Conservation (phyloP, 2,888 invertebrate species). For the Microchrysa polita region DNA sequence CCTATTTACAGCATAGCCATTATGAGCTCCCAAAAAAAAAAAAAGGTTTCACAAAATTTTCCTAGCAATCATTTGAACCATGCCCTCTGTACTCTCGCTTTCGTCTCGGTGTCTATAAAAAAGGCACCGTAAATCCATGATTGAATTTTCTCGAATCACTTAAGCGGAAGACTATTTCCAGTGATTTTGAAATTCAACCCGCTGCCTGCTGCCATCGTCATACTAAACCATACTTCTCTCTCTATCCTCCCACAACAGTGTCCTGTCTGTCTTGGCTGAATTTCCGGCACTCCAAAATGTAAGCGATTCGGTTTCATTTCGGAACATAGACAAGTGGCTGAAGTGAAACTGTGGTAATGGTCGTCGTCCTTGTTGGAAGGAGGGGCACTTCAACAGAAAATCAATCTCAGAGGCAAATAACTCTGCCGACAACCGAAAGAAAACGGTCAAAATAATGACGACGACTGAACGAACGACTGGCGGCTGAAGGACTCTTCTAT, state of each 20-base stretch:
- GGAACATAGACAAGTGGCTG: background rate
- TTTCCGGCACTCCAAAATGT: background rate
- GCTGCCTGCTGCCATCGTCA: no score
- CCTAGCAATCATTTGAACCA: conserved; percentile 11
- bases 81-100: no score
- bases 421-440: background rate
- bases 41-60: conserved; percentile 1
- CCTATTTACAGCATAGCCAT: background rate
- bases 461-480: no score
- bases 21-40: conserved; percentile 8
- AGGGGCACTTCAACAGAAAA: background rate
- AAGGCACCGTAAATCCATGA: conserved; percentile 38
- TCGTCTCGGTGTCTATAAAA: conserved; percentile 22
- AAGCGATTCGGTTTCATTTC: background rate
- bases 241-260: no score
- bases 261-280: background rate
- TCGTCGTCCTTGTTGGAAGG: no score
- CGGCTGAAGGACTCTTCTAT: background rate
- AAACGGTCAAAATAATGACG: background rate
- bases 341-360: background rate
- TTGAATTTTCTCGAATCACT: conserved; percentile 42
- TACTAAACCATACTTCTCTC: no score
- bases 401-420: conserved; percentile 12
- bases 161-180: conserved; percentile 33
- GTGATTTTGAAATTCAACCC: conserved; percentile 27